Conservation (phyloP, 2,888 invertebrate species). For the Dascillus cervinus region DNA sequence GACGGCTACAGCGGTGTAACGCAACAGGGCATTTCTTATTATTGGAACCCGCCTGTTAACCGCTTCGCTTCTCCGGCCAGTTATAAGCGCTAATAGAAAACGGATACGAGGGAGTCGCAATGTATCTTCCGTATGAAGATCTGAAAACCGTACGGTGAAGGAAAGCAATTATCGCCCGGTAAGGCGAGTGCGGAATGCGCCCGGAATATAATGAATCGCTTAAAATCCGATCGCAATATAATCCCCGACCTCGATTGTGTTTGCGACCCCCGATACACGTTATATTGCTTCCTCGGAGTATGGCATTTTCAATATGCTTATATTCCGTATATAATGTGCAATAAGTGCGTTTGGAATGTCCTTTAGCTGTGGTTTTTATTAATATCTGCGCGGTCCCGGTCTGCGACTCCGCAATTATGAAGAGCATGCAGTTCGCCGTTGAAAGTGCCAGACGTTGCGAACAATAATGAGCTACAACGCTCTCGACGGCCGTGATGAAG, state of each 20-base stretch:
- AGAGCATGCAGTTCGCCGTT: slow-evolving; percentile 13
- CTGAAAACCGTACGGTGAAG: slow-evolving; percentile 14
- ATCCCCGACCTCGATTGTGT: slow-evolving; percentile 22
- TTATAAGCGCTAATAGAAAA: slow-evolving; percentile 2
- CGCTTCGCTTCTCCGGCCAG: slow-evolving; percentile 1
- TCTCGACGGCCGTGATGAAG: slow-evolving; percentile 18
- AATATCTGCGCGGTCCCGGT: slow-evolving; percentile 21
- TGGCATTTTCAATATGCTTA: slow-evolving; percentile 41
- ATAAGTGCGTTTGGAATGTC: slow-evolving; percentile 27
- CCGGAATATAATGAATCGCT: slow-evolving; percentile 36
- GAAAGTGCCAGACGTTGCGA: slow-evolving; percentile 14
- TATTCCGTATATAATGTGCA: slow-evolving; percentile 34
- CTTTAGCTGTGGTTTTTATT: slow-evolving; percentile 23
- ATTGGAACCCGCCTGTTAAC: slow-evolving; percentile 8
- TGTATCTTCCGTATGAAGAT: slow-evolving; percentile 4
- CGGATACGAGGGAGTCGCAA: slow-evolving; percentile 1
- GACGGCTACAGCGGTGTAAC: slow-evolving; percentile 13
- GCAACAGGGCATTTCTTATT: slow-evolving; percentile 10
- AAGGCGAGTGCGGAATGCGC: slow-evolving; percentile 27
- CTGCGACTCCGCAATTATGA: slow-evolving; percentile 15
- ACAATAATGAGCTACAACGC: slow-evolving; percentile 18
- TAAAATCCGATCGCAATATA: slow-evolving; percentile 37
- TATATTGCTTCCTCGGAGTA: slow-evolving; percentile 28
- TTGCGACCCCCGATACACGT: slow-evolving; percentile 18
- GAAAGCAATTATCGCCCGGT: slow-evolving; percentile 22